phyloP scores from a whole-genome alignment of 2,797 vertebrate genomes.

The Chrosomus eos region DNA sequence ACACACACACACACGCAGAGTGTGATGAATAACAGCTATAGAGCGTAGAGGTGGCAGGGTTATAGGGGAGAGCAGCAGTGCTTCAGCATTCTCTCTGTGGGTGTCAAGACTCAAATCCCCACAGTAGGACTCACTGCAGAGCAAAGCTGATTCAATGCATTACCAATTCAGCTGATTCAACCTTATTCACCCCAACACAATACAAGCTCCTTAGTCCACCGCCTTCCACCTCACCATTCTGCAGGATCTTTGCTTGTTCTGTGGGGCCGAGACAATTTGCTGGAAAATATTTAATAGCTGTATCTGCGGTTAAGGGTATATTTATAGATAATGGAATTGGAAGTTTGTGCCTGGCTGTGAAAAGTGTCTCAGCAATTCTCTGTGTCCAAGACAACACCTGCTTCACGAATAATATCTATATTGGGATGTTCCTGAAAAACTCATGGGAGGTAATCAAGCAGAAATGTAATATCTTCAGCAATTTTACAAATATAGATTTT shows the following conservation, averaged over 20 bases:
- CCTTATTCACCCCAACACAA: constrained; percentile 35
- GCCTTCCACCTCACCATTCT: constrained; percentile 4
- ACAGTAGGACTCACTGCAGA: constrained; percentile 42
- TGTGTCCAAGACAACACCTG: background rate
- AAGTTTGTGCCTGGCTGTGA: constrained; percentile 19
- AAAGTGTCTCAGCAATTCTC: constrained; percentile 13
- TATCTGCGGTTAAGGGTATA: constrained; percentile 16
- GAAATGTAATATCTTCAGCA: constrained; percentile 32
- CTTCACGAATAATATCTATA: constrained; percentile 18
- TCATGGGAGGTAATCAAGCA: constrained; percentile 41
- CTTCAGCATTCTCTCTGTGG: constrained; percentile 44
- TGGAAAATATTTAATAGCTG: constrained; percentile 20
- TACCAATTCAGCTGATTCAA: constrained; percentile 50
- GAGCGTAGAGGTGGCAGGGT: constrained; percentile 26
- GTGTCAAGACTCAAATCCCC: constrained; percentile 45
- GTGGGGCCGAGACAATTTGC: background rate
- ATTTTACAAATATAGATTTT: constrained; percentile 25
- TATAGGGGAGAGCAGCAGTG: constrained; percentile 39
- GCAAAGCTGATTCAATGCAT: constrained; percentile 51
- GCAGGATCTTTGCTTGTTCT: constrained; percentile 8
- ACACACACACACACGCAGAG: constrained; percentile 26
- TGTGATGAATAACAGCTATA: constrained; percentile 44
- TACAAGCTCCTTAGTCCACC: constrained; percentile 28
- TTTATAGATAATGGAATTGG: constrained; percentile 38
- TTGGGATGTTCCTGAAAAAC: constrained; percentile 17